Conservation (phyloP, 64 coral and sea anemone genomes). For the Exaiptasia diaphana region DNA sequence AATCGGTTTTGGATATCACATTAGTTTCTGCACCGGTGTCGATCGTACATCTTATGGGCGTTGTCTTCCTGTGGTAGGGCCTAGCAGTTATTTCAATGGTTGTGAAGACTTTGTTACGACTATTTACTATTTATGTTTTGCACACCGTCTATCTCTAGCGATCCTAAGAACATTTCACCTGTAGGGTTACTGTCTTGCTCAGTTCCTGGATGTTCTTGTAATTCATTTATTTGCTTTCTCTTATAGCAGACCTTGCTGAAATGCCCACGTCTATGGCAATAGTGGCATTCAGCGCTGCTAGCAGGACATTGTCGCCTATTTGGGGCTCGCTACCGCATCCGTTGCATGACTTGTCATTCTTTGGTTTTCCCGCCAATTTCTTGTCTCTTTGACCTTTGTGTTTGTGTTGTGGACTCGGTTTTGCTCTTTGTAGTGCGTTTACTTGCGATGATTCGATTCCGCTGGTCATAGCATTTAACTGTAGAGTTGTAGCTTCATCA, state of each 20-base stretch:
- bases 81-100: slow-evolving; percentile 33
- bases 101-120: slow-evolving; percentile 12
- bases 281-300: slow-evolving; percentile 22
- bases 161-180: slow-evolving; percentile 42
- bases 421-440: slow-evolving; percentile 9
- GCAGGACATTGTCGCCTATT: slow-evolving; percentile 2
- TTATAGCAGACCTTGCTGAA: slow-evolving; percentile 31
- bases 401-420: background rate
- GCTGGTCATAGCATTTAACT: slow-evolving; percentile 39
- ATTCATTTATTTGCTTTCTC: background rate
- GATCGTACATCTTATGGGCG: slow-evolving; percentile 30
- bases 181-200: background rate
- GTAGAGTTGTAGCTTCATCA: slow-evolving; percentile 55
- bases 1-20: slow-evolving; percentile 41
- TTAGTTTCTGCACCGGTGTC: slow-evolving; percentile 60
- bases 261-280: slow-evolving; percentile 34
- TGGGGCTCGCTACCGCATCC: background rate
- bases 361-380: background rate
- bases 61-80: slow-evolving; percentile 21
- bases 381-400: background rate
- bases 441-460: slow-evolving; percentile 1
- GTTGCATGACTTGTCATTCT: background rate
- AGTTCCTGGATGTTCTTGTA: background rate
- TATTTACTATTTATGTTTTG: background rate
- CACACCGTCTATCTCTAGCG: background rate